Conservation (phyloP, 2,113 vertebrate species). For the Bombycilla garrulus region DNA sequence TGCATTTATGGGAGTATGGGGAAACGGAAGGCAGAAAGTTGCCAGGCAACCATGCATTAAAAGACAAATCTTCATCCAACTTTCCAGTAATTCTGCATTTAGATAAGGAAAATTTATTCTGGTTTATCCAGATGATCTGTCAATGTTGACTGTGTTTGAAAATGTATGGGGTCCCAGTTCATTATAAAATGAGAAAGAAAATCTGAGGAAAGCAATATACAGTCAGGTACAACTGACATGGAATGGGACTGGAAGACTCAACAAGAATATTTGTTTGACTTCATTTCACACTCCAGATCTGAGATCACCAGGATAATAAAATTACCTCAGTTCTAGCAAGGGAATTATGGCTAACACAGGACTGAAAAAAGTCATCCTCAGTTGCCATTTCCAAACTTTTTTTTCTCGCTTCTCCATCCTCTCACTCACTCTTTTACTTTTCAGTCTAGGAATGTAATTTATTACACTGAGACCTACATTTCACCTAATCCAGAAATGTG, state of each 20-base stretch:
- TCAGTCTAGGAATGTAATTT: background rate
- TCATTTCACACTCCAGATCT: background rate
- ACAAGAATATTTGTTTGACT: background rate
- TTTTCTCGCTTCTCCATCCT: background rate
- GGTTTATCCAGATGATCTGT: background rate
- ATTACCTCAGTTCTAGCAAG: background rate
- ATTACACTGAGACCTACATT: background rate
- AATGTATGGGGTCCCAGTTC: background rate
- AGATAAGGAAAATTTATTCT: background rate
- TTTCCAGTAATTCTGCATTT: conserved; percentile 1
- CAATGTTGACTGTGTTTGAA: background rate
- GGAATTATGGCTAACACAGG: background rate
- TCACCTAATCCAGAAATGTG: background rate
- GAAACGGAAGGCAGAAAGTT: background rate
- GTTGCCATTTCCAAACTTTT: background rate
- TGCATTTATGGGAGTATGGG: background rate
- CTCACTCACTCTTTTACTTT: background rate
- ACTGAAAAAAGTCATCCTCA: background rate
- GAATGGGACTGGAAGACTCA: background rate
- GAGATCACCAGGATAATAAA: background rate
- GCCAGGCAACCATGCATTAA: background rate
- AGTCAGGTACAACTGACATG: background rate
- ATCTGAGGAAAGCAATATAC: background rate
- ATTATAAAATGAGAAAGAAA: background rate
- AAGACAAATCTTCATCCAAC: background rate